These are phyloP conservation scores for Drosophila littoralis DNA, from an alignment of 1,140 invertebrate genomes.

Conservation along the genomic window DNA sequence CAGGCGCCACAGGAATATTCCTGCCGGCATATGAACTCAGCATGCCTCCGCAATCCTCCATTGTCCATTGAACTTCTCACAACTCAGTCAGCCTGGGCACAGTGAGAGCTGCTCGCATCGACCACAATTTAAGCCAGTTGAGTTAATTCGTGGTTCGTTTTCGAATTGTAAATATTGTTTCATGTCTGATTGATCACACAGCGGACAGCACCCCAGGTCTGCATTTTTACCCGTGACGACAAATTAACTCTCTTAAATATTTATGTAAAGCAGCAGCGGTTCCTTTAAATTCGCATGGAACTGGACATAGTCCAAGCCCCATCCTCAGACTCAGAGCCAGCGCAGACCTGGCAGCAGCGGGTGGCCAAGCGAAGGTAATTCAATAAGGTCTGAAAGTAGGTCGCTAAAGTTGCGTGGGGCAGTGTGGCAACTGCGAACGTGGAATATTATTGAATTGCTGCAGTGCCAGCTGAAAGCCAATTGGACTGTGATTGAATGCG, in stretches of 20 bases:
- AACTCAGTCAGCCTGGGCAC: conserved; percentile 13
- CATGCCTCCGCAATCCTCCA: conserved; percentile 12
- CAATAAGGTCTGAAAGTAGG: conserved; percentile 35
- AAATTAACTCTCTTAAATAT: conserved; percentile 82
- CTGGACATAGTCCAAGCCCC: background rate
- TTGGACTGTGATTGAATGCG: conserved; percentile 46
- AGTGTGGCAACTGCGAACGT: conserved; percentile 12
- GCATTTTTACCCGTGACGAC: conserved; percentile 36
- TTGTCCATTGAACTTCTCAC: conserved; percentile 1
- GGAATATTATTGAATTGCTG: conserved; percentile 33
- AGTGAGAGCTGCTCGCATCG: conserved; percentile 37
- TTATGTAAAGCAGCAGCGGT: conserved; percentile 55
- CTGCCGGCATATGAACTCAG: conserved; percentile 49
- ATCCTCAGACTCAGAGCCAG: background rate
- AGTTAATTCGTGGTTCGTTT: conserved; percentile 59
- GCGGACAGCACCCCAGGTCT: no score
- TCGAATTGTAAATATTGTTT: conserved; percentile 78
- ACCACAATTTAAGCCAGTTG: conserved; percentile 38
- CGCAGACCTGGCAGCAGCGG: background rate
- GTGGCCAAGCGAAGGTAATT: conserved; percentile 21
- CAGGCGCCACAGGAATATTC: conserved; percentile 55
- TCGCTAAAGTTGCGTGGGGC: conserved; percentile 19
- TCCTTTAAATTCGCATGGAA: conserved; percentile 28
- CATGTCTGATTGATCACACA: conserved; percentile 69
- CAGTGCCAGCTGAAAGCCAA: conserved; percentile 37